Conservation (phyloP, 2,888 invertebrate genomes). For the Ametastegia equiseti region DNA sequence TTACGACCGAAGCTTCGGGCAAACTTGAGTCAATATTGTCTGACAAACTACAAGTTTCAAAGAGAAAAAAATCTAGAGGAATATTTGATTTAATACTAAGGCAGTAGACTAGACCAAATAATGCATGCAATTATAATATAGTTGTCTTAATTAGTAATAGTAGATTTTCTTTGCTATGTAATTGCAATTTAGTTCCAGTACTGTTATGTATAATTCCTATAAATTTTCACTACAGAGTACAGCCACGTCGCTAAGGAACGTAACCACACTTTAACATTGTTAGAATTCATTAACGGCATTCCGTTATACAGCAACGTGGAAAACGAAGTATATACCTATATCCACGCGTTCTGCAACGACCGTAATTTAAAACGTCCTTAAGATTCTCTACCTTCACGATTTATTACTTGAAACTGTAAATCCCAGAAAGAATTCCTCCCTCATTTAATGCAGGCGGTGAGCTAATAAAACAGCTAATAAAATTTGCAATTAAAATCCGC, state of each 20-base stretch:
- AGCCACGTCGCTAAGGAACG: not conserved
- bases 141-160: not conserved
- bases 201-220: not conserved
- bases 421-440: not conserved
- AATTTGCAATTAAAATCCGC: conserved; percentile 1
- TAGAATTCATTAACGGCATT: conserved; percentile 6
- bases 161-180: not conserved
- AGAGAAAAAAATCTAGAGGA: not conserved
- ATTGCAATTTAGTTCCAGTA: not conserved
- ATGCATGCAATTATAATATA: not conserved
- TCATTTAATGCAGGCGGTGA: not conserved
- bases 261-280: conserved; percentile 13
- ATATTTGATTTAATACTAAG: not conserved
- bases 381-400: not conserved
- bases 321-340: not conserved
- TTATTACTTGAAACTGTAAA: not conserved
- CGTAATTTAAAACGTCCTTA: conserved; percentile 4
- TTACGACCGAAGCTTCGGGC: not conserved
- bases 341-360: not conserved
- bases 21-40: not conserved
- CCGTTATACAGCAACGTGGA: not conserved
- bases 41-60: not conserved
- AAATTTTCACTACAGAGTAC: not conserved
- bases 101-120: not conserved
- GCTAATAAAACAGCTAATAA: conserved; percentile 4